These are phyloP conservation scores for Pteruthius melanotis DNA, from an alignment of 2,113 vertebrate species.

Conservation along the genomic window DNA sequence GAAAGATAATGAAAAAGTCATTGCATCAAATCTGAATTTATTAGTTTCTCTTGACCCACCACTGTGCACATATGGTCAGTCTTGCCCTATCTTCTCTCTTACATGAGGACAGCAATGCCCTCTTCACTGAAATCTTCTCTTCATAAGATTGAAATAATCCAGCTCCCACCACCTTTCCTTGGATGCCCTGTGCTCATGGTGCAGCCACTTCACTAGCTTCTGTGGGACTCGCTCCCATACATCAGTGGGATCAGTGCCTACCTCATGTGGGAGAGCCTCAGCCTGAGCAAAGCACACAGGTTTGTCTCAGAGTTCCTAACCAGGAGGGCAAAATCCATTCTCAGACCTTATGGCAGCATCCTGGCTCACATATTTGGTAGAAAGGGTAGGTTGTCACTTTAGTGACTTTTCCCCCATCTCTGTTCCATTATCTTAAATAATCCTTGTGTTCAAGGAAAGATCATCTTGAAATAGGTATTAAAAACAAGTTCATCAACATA, in stretches of 20 bases:
- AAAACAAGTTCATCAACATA: neutral
- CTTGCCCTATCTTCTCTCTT: neutral
- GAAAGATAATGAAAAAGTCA: accelerated
- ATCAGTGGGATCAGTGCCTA: accelerated
- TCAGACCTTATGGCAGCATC: neutral
- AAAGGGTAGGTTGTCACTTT: neutral
- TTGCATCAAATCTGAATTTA: neutral
- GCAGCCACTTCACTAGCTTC: accelerated
- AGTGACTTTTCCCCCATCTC: neutral
- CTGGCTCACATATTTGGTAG: neutral
- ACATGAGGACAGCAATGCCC: neutral
- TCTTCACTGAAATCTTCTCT: neutral
- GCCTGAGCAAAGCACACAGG: neutral
- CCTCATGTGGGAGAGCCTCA: neutral
- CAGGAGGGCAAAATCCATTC: neutral
- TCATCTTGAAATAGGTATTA: neutral
- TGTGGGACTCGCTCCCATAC: accelerated
- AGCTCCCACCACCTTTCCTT: neutral
- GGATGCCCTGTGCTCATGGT: neutral
- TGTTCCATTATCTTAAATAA: neutral
- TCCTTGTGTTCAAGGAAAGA: neutral
- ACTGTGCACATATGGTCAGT: neutral
- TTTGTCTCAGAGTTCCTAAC: neutral
- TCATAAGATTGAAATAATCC: neutral
- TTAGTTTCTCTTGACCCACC: neutral